Base-by-base conservation (phyloP, 2,797 vertebrate genomes). In the Novumbra hubbsi region DNA sequence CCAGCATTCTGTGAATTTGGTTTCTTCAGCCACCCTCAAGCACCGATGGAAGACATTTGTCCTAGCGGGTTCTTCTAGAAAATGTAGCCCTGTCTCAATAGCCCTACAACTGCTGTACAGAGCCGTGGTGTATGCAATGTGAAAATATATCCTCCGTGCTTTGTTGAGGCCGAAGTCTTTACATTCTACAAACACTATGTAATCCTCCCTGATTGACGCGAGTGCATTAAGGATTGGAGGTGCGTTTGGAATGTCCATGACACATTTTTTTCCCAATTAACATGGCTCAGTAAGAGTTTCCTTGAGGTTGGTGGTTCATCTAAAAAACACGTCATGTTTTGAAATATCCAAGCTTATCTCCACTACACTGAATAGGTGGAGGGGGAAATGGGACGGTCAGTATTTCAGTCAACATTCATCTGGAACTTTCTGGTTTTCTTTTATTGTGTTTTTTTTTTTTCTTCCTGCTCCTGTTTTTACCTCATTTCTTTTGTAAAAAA, bases 401-500 rank as follows among this genome's bases (percentile, higher is more conserved):
- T 28, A 64, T 65, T 65, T 64, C 55, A 21, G 12, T 60, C 21
- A 27, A 14, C n/a, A 1, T 60, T 60, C 11, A 24, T 32, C 28
- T 32, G 63, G 63, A 41, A 19, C 9, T 48, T 2, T 38, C 41
- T 69, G 38, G 48, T 68, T 49, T 11, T 55, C 24, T 45, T 3
- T 19, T 68, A 34, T 21, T 16, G 34, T 16, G 49, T 70, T 55
- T 67, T 66, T n/a, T n/a, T n/a, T n/a, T n/a, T n/a, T n/a, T n/a
- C n/a, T n/a, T n/a, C n/a, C 19, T 60, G 55, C 3, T 12, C 21
- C 55, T 24, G 55, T 9, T 24, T 38, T 41, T 7, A 80, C 19
- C 16, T 41, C 72, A 32, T 68, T 72, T 82, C 38, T 62, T 67
- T 24, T 81, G 57, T 80, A 11, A 38, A n/a, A 57, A 30, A 30